Evolutionary conservation across 2,888 invertebrate genomes (phyloP).

Genomic region (Cacoxenus indagator): DNA sequence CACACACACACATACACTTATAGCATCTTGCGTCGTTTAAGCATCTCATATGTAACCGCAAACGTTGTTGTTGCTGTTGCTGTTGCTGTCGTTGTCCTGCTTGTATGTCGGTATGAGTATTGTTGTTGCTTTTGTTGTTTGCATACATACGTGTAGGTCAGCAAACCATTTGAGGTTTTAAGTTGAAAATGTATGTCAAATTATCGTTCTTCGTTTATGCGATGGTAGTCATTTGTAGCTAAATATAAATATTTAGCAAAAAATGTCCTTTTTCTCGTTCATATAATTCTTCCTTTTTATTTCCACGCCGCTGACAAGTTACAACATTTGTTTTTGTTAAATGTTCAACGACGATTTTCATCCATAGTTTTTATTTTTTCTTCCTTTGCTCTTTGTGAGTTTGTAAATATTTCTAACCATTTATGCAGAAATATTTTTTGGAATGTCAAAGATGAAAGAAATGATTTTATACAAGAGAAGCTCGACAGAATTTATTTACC

Average conservation of each 20-base stretch:
- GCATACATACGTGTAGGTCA: not conserved
- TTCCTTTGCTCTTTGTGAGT: not conserved
- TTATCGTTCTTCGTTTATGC: not conserved
- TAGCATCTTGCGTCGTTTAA: conserved; percentile 24
- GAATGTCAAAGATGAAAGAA: too few relatives aligned
- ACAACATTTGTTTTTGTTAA: conserved; percentile 35
- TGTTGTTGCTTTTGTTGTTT: not conserved
- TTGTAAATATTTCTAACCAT: not conserved
- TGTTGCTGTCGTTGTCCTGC: not conserved
- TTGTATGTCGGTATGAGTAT: not conserved
- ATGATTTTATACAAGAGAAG: too few relatives aligned
- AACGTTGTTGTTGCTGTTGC: not conserved
- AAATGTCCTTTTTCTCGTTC: not conserved
- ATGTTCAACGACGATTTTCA: not conserved
- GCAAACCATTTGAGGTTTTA: conserved; percentile 48
- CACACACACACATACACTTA: too few relatives aligned
- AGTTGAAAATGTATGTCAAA: conserved; percentile 57
- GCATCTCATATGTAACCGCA: not conserved
- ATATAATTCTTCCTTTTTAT: not conserved
- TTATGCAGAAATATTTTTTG: too few relatives aligned
- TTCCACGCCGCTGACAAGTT: conserved; percentile 38
- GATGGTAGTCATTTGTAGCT: not conserved
- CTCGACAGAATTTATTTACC: too few relatives aligned
- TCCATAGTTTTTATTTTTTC: not conserved
- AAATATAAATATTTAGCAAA: conserved; percentile 25